Base-by-base conservation (phyloP, 1,140 invertebrate species). In the Dolichoris vasculosae region DNA sequence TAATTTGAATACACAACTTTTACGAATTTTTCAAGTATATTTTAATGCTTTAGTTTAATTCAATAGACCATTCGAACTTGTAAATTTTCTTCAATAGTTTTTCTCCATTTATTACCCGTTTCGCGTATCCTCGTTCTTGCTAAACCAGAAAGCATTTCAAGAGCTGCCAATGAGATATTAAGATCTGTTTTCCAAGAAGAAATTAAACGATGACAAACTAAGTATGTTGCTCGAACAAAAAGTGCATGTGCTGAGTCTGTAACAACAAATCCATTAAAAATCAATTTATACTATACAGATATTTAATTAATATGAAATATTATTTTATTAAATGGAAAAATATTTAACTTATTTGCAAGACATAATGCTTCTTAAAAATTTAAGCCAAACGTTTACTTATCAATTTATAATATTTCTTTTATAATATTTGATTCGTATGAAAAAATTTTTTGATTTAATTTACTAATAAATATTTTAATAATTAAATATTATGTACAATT, bases 131-230 rank as follows among this genome's bases (percentile, higher is more conserved):
- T 95, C 1, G 97, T 95, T 89, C 97, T 96, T 35, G 98, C 98
- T 26, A 99, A 93, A 32, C 97, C 98, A 26, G 97, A 96, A 0
- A 99, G 93, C 59, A 99, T 95, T 93, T 99, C 98, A 82, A 99
- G 94, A 0, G 98, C 98, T 9, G 98, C 98, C 64, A 99, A 92
- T 0, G 98, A 99, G 23, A 98, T 96, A 91, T 98, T 98, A n/a
- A 99, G 93, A 93, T 99, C 98, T 1, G 96, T 96, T 93, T 98
- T 99, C 98, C 98, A 99, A 0, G 97, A 98, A 0, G 98, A 98
- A 89, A 99, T 99, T 43, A 99, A 94, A 63, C 98, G 95, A 92
- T 98, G 98, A 91, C 98, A 99, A 15, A 99, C 98, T 86, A 99
- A 94, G 90, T 98, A 98, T 0, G 97, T 98, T 3, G 98, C 97